Base-by-base conservation (phyloP, 2,888 invertebrate genomes). In the Eumacrocentrus americanus region DNA sequence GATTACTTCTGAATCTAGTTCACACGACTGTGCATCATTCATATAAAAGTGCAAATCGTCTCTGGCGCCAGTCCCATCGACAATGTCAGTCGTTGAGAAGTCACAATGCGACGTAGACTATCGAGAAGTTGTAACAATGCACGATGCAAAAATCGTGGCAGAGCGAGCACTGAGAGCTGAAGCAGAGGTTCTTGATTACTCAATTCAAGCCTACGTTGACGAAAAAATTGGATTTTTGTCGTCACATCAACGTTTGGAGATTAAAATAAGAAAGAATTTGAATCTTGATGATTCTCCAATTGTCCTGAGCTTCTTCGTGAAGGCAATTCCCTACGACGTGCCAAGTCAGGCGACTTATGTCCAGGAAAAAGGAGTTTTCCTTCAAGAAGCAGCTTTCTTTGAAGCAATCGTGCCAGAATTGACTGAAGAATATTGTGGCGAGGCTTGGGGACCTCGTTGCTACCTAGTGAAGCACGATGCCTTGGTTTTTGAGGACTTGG, bases 301-400 rank as follows among this genome's bases (percentile, higher is more conserved):
- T 12, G 62, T 22, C 0, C 38, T 81, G 0, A 73, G 72, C 16
- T 84, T 86, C 62, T 89, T 89, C 69, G 78, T 87, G 0, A 89
- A 89, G 74, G 82, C 84, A 5, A 77, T 87, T 54, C 88, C 89
- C 0, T 79, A 78, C 58, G 82, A 82, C 11, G 81, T 85, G 48
- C 71, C 72, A 0, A 72, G 78, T 9, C 84, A 84, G 69, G 84
- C 84, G 67, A 82, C 81, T 7, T 84, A 85, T 64, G 67, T 86
- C 1, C 76, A 81, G 42, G 74, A 81, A 20, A 79, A 82, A 59
- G 82, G 83, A 0, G 82, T 83, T 0, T 85, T 84, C 62, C 73
- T 78, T 20, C 83, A 85, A 42, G 86, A 86, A 70, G 78, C 81
- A 2, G 66, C 67, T 0, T 81, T 85, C 35, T 86, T 83, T 63